phyloP scores from a whole-genome alignment of 23 tunicate genomes.

The Clavelina lepadiformis region DNA sequence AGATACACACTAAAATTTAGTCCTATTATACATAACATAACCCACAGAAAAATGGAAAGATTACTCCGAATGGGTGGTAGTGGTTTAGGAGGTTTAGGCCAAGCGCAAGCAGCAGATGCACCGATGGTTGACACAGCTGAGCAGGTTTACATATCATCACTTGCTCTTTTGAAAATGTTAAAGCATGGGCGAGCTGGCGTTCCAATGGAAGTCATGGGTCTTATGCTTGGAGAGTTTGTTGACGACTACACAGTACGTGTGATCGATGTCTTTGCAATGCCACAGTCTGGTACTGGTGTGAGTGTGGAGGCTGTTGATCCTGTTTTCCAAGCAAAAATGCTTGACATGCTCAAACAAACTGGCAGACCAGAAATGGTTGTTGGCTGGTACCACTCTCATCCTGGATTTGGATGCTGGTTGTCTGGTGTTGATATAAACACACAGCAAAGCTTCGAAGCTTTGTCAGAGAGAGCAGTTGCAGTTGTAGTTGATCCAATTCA shows the following conservation, averaged over 20 bases:
- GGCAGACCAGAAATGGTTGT: conserved; percentile 99
- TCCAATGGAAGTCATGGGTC: conserved; percentile 99
- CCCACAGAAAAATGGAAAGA: conserved; percentile 72
- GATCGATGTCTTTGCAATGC: conserved; percentile 99
- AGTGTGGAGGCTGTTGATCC: conserved; percentile 99
- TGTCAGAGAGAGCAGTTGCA: conserved; percentile 96
- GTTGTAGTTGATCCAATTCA: conserved; percentile 98
- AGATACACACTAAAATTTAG: too few species aligned
- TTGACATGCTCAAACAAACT: conserved; percentile 98
- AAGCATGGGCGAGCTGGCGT: conserved; percentile 99
- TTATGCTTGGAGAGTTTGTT: conserved; percentile 98
- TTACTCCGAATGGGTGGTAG: conserved; percentile 74
- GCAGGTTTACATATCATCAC: conserved; percentile 93
- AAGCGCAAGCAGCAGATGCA: conserved; percentile 74
- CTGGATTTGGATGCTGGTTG: conserved; percentile 99
- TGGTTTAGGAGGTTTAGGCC: conserved; percentile 83
- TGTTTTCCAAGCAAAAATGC: conserved; percentile 98
- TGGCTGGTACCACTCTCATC: conserved; percentile 99
- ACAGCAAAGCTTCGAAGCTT: conserved; percentile 98
- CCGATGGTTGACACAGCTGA: conserved; percentile 98
- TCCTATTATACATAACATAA: background rate
- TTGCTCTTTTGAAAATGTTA: conserved; percentile 93
- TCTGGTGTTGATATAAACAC: conserved; percentile 99
- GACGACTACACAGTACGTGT: conserved; percentile 98
- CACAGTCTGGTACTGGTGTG: conserved; percentile 99